phyloP scores from a whole-genome alignment of 64 coral and sea anemone species.

The Porites lutea region DNA sequence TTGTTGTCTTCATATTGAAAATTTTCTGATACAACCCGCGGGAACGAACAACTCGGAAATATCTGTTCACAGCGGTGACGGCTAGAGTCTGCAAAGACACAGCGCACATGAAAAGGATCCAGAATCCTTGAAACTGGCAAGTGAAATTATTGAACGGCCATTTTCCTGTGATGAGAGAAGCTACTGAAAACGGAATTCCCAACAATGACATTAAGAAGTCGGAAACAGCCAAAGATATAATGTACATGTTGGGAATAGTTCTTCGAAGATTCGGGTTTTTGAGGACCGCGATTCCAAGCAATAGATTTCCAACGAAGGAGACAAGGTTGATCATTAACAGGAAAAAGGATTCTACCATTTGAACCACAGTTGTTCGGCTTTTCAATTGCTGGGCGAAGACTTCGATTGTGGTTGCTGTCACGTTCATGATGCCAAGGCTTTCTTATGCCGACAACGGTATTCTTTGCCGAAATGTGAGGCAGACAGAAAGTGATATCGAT shows the following conservation, averaged over 20 bases:
- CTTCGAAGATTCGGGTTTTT: slow-evolving; percentile 46
- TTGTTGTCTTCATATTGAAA: slow-evolving; percentile 65
- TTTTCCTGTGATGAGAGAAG: slow-evolving; percentile 21
- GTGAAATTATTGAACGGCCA: slow-evolving; percentile 34
- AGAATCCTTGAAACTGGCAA: slow-evolving; percentile 72
- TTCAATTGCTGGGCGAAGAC: slow-evolving; percentile 25
- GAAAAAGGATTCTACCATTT: slow-evolving; percentile 52
- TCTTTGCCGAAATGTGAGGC: too few relatives aligned
- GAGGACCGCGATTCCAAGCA: slow-evolving; percentile 39
- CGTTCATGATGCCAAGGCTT: not conserved
- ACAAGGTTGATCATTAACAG: slow-evolving; percentile 49
- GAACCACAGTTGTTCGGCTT: not conserved
- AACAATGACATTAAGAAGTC: slow-evolving; percentile 65
- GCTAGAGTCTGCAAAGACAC: slow-evolving; percentile 61
- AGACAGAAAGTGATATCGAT: too few relatives aligned
- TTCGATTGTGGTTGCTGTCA: not conserved
- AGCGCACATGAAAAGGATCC: slow-evolving; percentile 32
- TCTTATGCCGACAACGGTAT: too few relatives aligned
- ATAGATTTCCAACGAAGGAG: slow-evolving; percentile 49
- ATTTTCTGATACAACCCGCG: slow-evolving; percentile 40
- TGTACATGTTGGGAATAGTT: slow-evolving; percentile 59
- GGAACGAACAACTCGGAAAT: slow-evolving; percentile 17
- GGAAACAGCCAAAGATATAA: slow-evolving; percentile 55
- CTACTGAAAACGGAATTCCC: slow-evolving; percentile 39
- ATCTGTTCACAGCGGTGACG: slow-evolving; percentile 69